Base-by-base conservation (phyloP, 2,888 invertebrate species). In the Emmelina monodactyla region DNA sequence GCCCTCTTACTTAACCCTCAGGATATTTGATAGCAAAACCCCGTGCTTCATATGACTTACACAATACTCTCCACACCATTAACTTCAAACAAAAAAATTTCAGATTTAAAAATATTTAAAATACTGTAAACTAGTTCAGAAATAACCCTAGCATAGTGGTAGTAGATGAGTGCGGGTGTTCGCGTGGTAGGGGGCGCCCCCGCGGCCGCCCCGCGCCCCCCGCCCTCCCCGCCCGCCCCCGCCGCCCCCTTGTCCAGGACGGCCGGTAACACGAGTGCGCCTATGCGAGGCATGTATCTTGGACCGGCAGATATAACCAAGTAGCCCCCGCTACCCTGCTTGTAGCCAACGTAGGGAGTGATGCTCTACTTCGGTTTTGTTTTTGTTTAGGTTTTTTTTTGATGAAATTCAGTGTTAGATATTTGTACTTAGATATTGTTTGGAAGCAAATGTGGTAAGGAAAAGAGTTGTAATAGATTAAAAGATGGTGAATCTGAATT, bases 201-300 rank as follows among this genome's bases (percentile, higher is more conserved):
- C 45, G 53, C 53, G 49, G 45, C 42, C 37, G 45, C 41, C 50
- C 51, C 42, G 46, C 48, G 39, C 32, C 44, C 42, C 37, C 46
- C 46, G 40, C 47, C 46, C 33, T 37, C 43, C 38, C 11, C 36
- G 32, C 40, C 32, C 39, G 31, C 31, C 19, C 37, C 38, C 34
- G 37, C 49, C 43, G 44, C 44, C 55, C 36, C 41, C 49, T 51
- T 56, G 60, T 60, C 51, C 53, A 53, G 62, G 63, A 66, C 72
- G 72, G 75, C 71, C 78, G 76, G 78, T 78, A 76, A 78, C 75
- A 75, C 76, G 76, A 76, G 75, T 72, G 76, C 70, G 72, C 76
- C 76, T 76, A 76, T 78, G 78, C 78, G 78, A 78, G 71, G 73
- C 78, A 79, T 78, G 78, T 79, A 79, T 79, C 78, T 79, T 79